phyloP scores from a whole-genome alignment of 2,113 vertebrate genomes.

The Petrocephalus zakoni region DNA sequence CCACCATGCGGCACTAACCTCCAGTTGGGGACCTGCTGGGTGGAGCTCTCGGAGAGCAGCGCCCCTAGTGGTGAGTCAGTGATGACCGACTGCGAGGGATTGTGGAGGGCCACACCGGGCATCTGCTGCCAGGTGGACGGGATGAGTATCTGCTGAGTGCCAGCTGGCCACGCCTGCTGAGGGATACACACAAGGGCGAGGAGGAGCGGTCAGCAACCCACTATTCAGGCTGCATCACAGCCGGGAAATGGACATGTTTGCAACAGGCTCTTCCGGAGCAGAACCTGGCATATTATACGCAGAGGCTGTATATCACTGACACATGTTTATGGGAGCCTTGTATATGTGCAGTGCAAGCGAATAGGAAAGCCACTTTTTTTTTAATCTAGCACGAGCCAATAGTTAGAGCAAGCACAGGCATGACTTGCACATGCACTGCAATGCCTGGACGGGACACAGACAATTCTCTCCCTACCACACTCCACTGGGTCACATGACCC shows the following conservation, averaged over 20 bases:
- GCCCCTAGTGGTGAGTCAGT: slow-evolving; percentile 66
- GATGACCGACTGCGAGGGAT: slow-evolving; percentile 81
- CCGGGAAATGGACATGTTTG: not conserved
- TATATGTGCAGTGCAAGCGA: slow-evolving; percentile 15
- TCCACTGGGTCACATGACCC: not conserved
- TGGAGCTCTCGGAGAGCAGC: slow-evolving; percentile 69
- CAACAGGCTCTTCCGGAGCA: not conserved
- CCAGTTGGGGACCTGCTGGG: slow-evolving; percentile 79
- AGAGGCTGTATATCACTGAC: not conserved
- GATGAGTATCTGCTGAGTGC: slow-evolving; percentile 92
- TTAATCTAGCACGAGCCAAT: not conserved
- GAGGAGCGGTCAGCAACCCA: not conserved
- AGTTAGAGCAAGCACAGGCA: slow-evolving; percentile 23
- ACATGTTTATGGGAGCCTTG: not conserved
- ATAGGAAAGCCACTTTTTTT: not conserved
- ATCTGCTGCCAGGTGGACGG: slow-evolving; percentile 97
- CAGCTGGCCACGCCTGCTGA: slow-evolving; percentile 93
- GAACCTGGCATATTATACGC: not conserved
- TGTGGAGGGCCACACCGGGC: slow-evolving; percentile 86
- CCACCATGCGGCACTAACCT: slow-evolving; percentile 61
- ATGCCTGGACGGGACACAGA: not conserved
- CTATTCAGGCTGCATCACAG: not conserved
- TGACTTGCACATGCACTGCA: slow-evolving; percentile 32
- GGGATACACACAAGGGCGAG: slow-evolving; percentile 38
- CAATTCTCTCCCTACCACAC: not conserved